These are phyloP conservation scores for Clusia tigrina DNA, from an alignment of 2,888 invertebrate species.

Conservation along the genomic window DNA sequence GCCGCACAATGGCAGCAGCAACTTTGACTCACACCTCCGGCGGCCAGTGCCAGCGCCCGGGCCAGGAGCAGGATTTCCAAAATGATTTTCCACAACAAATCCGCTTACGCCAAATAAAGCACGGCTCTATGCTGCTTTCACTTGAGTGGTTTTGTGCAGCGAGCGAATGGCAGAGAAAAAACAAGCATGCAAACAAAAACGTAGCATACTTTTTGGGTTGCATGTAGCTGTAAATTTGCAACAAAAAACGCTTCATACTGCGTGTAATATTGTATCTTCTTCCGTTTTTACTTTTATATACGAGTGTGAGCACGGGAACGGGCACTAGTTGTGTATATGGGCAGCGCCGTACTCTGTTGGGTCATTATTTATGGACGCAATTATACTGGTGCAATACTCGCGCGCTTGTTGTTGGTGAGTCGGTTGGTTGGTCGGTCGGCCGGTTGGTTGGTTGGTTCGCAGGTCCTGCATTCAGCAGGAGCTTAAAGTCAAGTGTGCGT, in stretches of 20 bases:
- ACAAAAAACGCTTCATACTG: background rate
- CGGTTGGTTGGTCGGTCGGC: no score
- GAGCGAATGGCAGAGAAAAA: no score
- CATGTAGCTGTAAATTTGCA: background rate
- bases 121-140: no score
- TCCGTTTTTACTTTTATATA: background rate
- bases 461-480: background rate
- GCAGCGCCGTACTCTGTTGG: background rate
- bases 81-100: no score
- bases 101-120: no score
- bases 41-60: no score
- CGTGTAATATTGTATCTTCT: background rate
- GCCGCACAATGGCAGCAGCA: no score
- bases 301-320: background rate
- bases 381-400: background rate
- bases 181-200: background rate
- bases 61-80: no score
- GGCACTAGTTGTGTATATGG: background rate
- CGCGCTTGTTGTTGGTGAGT: background rate
- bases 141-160: no score
- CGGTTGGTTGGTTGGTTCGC: no score
- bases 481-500: constrained; percentile 1
- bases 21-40: no score
- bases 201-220: background rate
- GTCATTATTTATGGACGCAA: constrained; percentile 4